phyloP scores from a whole-genome alignment of 2,888 invertebrate genomes.

The Monochamus alternatus region DNA sequence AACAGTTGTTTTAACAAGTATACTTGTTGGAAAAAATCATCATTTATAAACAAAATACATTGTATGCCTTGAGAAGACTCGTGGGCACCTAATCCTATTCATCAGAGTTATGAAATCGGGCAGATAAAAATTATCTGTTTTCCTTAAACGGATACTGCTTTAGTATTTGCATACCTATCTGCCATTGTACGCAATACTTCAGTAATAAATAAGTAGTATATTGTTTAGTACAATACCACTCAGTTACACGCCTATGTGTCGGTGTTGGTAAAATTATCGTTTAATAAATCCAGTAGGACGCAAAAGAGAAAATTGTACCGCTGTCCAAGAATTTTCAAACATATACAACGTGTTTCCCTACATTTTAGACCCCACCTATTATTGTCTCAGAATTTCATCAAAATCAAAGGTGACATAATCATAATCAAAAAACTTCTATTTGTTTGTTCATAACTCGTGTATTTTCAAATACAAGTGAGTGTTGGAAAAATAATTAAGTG shows the following conservation, averaged over 20 bases:
- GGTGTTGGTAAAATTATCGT: constrained; percentile 13
- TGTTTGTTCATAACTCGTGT: no score
- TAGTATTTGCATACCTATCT: constrained; percentile 31
- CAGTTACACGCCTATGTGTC: constrained; percentile 28
- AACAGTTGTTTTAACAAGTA: no score
- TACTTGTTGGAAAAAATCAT: no score
- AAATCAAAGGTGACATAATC: no score
- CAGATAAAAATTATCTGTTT: constrained; percentile 19
- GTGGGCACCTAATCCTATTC: constrained; percentile 11
- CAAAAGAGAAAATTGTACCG: constrained; percentile 19
- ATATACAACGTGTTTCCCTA: no score
- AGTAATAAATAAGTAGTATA: constrained; percentile 14
- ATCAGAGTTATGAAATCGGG: constrained; percentile 27
- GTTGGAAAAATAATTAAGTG: no score
- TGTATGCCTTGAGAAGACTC: no score
- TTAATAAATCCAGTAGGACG: constrained; percentile 10
- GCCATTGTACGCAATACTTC: constrained; percentile 24
- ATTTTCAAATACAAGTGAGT: no score
- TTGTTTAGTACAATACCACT: constrained; percentile 21
- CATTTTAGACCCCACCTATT: no score
- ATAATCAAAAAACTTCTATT: no score
- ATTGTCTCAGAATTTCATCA: no score
- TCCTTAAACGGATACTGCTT: constrained; percentile 15
- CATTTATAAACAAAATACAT: no score
- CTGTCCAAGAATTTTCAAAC: not conserved